Percentiles rank a stretch among this genome's conserved stretches.
Evolutionary conservation across 2,797 vertebrate genomes (phyloP).

Genomic region (Otolemur crassicaudatus): DNA sequence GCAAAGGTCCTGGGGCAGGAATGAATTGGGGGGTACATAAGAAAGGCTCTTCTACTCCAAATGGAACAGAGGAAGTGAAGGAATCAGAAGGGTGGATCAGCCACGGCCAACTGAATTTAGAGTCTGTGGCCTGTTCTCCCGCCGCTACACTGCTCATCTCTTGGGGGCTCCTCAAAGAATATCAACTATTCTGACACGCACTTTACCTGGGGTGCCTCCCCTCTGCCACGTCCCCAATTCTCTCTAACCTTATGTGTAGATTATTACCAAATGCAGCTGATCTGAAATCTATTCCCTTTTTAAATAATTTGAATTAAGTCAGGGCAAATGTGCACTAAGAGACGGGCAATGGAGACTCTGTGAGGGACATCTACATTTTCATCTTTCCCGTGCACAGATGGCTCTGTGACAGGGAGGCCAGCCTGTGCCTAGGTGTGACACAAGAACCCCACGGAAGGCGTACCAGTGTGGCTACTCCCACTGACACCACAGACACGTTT

Average conservation of each 20-base stretch:
- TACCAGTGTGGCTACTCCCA: rapidly evolving
- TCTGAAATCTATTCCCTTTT: neutral
- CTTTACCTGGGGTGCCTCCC: neutral
- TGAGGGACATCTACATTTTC: rapidly evolving
- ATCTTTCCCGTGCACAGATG: rapidly evolving
- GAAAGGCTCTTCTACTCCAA: neutral
- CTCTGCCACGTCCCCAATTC: rapidly evolving
- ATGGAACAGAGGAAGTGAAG: neutral
- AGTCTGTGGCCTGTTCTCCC: rapidly evolving
- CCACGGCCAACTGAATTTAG: neutral
- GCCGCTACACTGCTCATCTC: rapidly evolving
- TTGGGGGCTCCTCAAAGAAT: rapidly evolving
- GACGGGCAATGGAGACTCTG: neutral
- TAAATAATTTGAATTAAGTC: neutral
- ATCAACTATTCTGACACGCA: rapidly evolving
- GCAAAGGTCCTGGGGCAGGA: slow-evolving; percentile 29
- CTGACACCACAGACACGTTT: rapidly evolving
- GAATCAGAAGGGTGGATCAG: rapidly evolving
- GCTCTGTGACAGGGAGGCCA: neutral
- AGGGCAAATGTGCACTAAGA: too few species aligned
- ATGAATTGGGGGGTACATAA: neutral
- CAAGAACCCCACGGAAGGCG: rapidly evolving
- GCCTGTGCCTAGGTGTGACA: rapidly evolving
- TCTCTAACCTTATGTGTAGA: neutral
- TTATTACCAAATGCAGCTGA: neutral